phyloP scores from a whole-genome alignment of 1,140 invertebrate genomes.

The Hestina assimilis region DNA sequence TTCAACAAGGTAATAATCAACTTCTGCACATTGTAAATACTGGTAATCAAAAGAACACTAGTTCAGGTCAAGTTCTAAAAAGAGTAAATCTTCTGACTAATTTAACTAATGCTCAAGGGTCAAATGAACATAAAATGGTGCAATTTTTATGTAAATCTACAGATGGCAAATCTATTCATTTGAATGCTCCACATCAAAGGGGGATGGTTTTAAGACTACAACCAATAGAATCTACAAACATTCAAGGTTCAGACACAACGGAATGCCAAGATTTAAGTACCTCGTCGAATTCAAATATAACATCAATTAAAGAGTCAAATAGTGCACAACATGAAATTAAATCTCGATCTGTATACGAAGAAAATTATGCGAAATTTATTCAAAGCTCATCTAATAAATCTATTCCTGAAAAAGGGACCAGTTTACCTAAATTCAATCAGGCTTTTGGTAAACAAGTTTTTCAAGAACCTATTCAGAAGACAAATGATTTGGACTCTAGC shows the following conservation, averaged over 20 bases:
- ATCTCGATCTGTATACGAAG: slow-evolving; percentile 77
- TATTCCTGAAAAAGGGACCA: slow-evolving; percentile 57
- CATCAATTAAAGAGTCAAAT: slow-evolving; percentile 34
- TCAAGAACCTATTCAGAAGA: slow-evolving; percentile 72
- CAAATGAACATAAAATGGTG: slow-evolving; percentile 76
- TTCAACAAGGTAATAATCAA: slow-evolving; percentile 70
- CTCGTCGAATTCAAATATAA: slow-evolving; percentile 25
- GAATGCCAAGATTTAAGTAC: slow-evolving; percentile 51
- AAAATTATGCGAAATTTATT: slow-evolving; percentile 78
- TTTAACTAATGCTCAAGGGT: slow-evolving; percentile 69
- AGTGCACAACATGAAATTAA: slow-evolving; percentile 67
- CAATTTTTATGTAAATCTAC: slow-evolving; percentile 81
- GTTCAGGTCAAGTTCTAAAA: slow-evolving; percentile 64
- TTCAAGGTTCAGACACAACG: slow-evolving; percentile 44
- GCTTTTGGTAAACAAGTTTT: slow-evolving; percentile 85
- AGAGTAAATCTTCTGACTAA: slow-evolving; percentile 75
- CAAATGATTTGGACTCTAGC: slow-evolving; percentile 45
- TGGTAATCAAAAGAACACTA: slow-evolving; percentile 58
- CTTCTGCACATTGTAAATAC: slow-evolving; percentile 75
- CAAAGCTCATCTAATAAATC: slow-evolving; percentile 63
- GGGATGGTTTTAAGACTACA: slow-evolving; percentile 74
- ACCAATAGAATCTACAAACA: slow-evolving; percentile 57
- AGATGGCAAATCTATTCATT: slow-evolving; percentile 77
- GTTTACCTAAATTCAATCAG: slow-evolving; percentile 87
- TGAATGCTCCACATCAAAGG: slow-evolving; percentile 72